A percentile compares a stretch with the other conserved stretches of the same genome.
phyloP scores from a whole-genome alignment of 1,140 invertebrate species.

The Tetramorium alpestre region DNA sequence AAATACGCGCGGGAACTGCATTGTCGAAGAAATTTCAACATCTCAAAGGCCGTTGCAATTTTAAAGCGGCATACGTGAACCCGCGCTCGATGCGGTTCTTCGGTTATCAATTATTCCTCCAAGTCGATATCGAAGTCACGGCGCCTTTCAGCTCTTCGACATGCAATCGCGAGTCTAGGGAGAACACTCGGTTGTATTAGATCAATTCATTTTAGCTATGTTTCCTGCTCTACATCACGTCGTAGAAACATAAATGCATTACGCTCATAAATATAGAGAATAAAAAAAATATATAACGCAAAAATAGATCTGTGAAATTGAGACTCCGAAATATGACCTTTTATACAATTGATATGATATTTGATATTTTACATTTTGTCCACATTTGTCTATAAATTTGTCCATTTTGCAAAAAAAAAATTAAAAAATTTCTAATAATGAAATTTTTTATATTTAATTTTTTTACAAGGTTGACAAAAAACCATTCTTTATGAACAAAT shows the following conservation, averaged over 20 bases:
- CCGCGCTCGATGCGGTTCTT: slow-evolving; percentile 1
- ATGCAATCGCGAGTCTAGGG: background rate
- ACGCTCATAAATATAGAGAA: background rate
- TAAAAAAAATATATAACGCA: too few species aligned
- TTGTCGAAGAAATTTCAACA: slow-evolving; percentile 35
- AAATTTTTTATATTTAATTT: too few species aligned
- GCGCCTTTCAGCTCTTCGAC: slow-evolving; percentile 6
- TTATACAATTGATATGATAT: too few species aligned
- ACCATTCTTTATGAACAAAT: too few species aligned
- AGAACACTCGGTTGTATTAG: background rate
- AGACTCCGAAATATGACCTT: too few species aligned
- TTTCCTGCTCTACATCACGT: background rate
- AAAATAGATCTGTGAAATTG: background rate
- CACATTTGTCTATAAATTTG: too few species aligned
- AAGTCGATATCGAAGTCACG: slow-evolving; percentile 41
- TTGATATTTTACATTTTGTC: too few species aligned
- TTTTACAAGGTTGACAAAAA: too few species aligned
- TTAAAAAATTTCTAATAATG: too few species aligned
- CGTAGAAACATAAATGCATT: background rate
- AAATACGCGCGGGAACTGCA: background rate
- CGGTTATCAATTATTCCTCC: slow-evolving; percentile 42
- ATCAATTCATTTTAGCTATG: slow-evolving; percentile 25
- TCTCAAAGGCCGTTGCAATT: slow-evolving; percentile 34
- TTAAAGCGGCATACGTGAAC: slow-evolving; percentile 35
- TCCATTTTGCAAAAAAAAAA: too few species aligned